These are phyloP conservation scores for Heliconius erato DNA, from an alignment of 2,888 invertebrate species.

Conservation along the genomic window DNA sequence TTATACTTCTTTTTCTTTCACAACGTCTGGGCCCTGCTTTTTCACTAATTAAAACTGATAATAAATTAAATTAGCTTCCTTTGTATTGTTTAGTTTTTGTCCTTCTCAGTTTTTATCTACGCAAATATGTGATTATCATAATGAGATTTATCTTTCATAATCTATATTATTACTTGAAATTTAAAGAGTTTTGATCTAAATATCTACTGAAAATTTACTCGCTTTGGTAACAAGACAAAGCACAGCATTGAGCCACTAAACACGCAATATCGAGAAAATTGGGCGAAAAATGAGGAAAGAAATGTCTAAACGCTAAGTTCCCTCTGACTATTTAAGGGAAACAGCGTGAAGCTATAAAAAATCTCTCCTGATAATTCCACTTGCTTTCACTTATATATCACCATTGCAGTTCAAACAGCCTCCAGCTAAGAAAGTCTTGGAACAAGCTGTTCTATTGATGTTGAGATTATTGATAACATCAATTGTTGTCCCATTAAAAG, in stretches of 20 bases:
- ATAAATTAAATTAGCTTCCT: neutral
- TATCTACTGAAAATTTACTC: too few species aligned
- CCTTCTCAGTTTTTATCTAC: neutral
- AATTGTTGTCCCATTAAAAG: constrained; percentile 46
- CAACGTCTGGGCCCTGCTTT: constrained; percentile 10
- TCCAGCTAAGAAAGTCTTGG: constrained; percentile 69
- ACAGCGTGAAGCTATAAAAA: neutral
- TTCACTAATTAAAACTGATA: neutral
- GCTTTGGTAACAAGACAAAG: too few species aligned
- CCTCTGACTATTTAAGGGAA: neutral
- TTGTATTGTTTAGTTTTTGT: neutral
- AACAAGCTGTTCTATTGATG: constrained; percentile 59
- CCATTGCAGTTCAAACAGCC: constrained; percentile 64
- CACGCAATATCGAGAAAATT: neutral
- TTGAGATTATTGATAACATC: constrained; percentile 52
- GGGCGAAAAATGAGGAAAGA: neutral
- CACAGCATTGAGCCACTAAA: too few species aligned
- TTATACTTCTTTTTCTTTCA: constrained; percentile 6
- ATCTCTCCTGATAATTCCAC: neutral
- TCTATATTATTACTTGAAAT: too few species aligned
- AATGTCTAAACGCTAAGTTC: neutral
- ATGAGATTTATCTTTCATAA: too few species aligned
- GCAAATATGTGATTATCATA: too few species aligned
- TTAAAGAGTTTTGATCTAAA: too few species aligned
- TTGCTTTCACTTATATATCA: constrained; percentile 53